Evolutionary conservation across 1,140 invertebrate genomes (phyloP), one percentile per base, ranked within the genome.

Genomic region (Mylabris phalerata): DNA sequence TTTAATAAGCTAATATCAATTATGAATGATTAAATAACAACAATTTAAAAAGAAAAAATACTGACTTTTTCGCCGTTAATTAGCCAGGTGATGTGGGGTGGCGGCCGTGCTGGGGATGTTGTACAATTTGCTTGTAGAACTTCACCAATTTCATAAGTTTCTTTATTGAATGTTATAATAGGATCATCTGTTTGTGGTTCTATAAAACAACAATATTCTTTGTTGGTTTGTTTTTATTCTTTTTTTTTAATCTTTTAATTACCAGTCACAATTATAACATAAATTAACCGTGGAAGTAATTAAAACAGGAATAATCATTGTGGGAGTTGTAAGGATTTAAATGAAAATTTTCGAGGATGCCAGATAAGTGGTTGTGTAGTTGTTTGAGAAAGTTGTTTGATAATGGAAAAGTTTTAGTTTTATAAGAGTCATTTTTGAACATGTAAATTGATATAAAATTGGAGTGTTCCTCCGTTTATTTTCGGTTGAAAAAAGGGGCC

Each of bases 51-150:
- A 32, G 2, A 32, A 32, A 32, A 32, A 32, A 32, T 43, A 61
- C 59, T 81, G 81, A 90, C 88, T 83, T 87, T 85, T 71, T 85
- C 80, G 60, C 84, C 85, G 74, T 92, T 92, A 69, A 92, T 84
- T 63, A 89, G 79, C 89, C 89, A 92, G 49, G 86, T 88, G 68
- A 92, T 82, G 67, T 89, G 82, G 4, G 89, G 87, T 13, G 86
- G 82, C 24, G 89, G 89, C 60, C 80, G 78, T 2, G 88, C 85
- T 1, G 84, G 79, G 19, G 83, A 81, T 41, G 88, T 89, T 56
- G 86, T 86, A 70, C 89, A 90, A 61, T 88, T 86, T 4, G 87
- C 87, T 67, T 89, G 84, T 50, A 92, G 71, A 62, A 78, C 78
- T 62, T 90, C 88, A 43, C 82, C 85, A 3, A 88, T 78, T 44